These are phyloP conservation scores for Apogon talboti DNA, from an alignment of 2,797 vertebrate species.

Conservation along the genomic window DNA sequence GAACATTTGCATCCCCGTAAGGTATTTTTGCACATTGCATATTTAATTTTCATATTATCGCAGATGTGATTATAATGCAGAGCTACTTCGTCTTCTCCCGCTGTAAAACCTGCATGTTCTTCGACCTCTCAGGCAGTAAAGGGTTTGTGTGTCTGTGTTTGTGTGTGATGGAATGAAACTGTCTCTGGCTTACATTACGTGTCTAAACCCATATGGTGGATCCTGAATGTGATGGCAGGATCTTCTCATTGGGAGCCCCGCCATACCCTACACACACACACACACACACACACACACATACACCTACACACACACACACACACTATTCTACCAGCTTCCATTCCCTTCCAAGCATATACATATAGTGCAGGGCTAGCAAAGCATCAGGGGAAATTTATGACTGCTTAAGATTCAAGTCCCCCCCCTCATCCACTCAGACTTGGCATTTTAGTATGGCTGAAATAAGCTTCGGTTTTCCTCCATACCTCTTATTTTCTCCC, in stretches of 20 bases:
- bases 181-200: conserved; percentile 23
- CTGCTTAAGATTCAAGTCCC: conserved; percentile 49
- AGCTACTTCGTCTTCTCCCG: conserved; percentile 20
- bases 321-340: conserved; percentile 8
- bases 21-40: conserved; percentile 25
- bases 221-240: conserved; percentile 40
- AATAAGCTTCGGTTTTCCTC: conserved; percentile 35
- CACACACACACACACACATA: too few relatives aligned
- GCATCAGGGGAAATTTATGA: conserved; percentile 54
- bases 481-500: neutral
- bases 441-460: conserved; percentile 50
- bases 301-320: too few relatives aligned
- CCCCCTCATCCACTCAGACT: conserved; percentile 39
- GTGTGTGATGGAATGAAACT: conserved; percentile 28
- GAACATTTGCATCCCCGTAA: conserved; percentile 35
- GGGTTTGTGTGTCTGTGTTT: conserved; percentile 5
- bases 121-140: conserved; percentile 24
- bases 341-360: conserved; percentile 32
- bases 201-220: conserved; percentile 46
- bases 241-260: conserved; percentile 16
- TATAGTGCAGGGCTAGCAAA: conserved; percentile 32
- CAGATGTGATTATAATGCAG: conserved; percentile 50
- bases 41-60: conserved; percentile 33
- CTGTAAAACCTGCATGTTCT: conserved; percentile 28
- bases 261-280: conserved; percentile 8